Evolutionary conservation across 2,888 invertebrate species (phyloP), one percentile per base, ranked within the genome.

Genomic region (Cerastis rubricosa): DNA sequence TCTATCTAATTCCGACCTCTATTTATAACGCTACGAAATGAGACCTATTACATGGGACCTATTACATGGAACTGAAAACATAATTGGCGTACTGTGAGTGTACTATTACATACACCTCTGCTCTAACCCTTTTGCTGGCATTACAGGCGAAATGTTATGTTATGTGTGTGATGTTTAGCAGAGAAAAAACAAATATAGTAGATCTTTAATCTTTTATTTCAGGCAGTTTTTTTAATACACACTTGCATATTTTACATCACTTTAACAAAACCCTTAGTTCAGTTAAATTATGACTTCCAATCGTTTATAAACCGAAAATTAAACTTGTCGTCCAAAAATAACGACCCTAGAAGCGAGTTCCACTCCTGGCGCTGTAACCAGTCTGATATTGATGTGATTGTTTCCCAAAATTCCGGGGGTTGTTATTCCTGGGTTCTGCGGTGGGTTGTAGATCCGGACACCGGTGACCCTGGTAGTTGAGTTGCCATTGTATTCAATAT

Each of bases 381-480:
- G 4, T 61, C 61, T 61, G 19, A 61, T 1, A 35, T 1, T 61
- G 29, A 61, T 19, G 35, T 11, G 0, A 19, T 11, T 35, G 5
- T 19, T 35, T 35, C 61, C 61, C 11, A 61, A 19, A 61, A 11
- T 0, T 61, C 61, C 61, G 11, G 61, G 5, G 3, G 0, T 1
- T 1, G 9, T 5, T 8, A 5, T 0, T 54, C n/a, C n/a, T n/a
- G n/a, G n/a, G n/a, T n/a, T n/a, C n/a, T 0, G 11, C 4, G 61
- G 61, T 19, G 19, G 19, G 29, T 1, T 1, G 61, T 25, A 25
- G 22, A 61, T 0, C 35, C 19, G 9, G 4, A 61, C 35, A 35
- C 61, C 61, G 11, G 61, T 61, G 19, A 61, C 5, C 5, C 61
- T 61, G 35, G 2, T 9, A 9, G 9, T 35, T 11, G 2, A 4